These are phyloP conservation scores for Temnothorax curvispinosus DNA, from an alignment of 1,140 invertebrate genomes.

Conservation along the genomic window DNA sequence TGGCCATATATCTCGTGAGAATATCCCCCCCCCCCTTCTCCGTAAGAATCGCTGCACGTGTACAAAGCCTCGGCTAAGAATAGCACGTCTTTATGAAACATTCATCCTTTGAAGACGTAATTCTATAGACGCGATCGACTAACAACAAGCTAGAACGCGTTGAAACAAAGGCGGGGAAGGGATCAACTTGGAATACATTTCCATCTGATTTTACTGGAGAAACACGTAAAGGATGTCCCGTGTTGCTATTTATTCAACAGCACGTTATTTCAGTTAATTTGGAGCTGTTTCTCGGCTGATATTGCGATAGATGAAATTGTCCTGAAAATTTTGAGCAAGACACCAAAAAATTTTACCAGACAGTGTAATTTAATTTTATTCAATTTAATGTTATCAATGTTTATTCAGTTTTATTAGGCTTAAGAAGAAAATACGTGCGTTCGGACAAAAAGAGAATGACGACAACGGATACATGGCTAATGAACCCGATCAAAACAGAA, in stretches of 20 bases:
- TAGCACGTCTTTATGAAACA: conserved; percentile 41
- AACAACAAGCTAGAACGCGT: background rate
- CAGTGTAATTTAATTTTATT: background rate
- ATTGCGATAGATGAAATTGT: no score
- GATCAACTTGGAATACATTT: background rate
- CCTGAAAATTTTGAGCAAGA: no score
- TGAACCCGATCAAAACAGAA: background rate
- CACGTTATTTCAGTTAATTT: background rate
- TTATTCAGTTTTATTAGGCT: background rate
- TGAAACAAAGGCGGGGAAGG: background rate
- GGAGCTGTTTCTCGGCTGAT: no score
- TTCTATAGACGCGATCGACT: background rate
- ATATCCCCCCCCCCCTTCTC: background rate
- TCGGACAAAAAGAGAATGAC: background rate
- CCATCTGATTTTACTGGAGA: background rate
- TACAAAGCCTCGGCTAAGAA: conserved; percentile 29
- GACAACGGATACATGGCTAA: background rate
- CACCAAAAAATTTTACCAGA: no score
- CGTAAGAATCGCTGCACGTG: background rate
- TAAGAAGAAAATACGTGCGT: background rate
- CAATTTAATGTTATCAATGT: background rate
- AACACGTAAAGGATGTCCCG: background rate
- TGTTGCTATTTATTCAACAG: background rate
- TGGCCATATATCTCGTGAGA: background rate
- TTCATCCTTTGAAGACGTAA: background rate